phyloP scores from a whole-genome alignment of 2,113 vertebrate species.

The Cyrtonyx montezumae region DNA sequence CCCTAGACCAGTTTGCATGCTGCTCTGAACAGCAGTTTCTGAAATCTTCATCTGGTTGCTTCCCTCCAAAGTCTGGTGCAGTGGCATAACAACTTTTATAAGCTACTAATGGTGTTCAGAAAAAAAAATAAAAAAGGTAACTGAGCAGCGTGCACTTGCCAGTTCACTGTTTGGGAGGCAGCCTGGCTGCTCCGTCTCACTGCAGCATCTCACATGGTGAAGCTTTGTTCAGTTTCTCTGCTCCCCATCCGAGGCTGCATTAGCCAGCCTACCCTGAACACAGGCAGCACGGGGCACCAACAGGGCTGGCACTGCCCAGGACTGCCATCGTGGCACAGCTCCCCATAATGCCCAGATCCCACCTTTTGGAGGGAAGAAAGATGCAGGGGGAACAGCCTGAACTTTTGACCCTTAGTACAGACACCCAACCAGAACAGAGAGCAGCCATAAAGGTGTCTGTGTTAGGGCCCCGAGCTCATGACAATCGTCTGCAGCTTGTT shows the following conservation, averaged over 20 bases:
- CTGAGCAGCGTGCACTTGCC: neutral
- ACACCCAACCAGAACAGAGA: slow-evolving; percentile 58
- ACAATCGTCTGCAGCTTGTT: slow-evolving; percentile 71
- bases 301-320: neutral
- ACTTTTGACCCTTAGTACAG: slow-evolving; percentile 81
- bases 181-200: neutral
- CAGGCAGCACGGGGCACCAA: neutral
- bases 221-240: neutral
- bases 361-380: slow-evolving; percentile 40
- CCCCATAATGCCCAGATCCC: slow-evolving; percentile 43
- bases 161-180: neutral
- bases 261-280: neutral
- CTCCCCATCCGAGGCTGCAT: neutral
- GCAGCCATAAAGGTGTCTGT: slow-evolving; percentile 72
- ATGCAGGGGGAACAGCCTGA: slow-evolving; percentile 60
- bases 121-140: neutral
- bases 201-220: neutral
- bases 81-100: neutral
- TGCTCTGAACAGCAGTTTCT: neutral
- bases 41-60: neutral
- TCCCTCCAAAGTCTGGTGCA: neutral
- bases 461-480: slow-evolving; percentile 30
- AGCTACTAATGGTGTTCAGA: neutral
- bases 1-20: fast-evolving
- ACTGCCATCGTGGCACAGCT: slow-evolving; percentile 5